These are phyloP conservation scores for Silurus lanzhouensis DNA, from an alignment of 2,797 vertebrate species.

Conservation along the genomic window DNA sequence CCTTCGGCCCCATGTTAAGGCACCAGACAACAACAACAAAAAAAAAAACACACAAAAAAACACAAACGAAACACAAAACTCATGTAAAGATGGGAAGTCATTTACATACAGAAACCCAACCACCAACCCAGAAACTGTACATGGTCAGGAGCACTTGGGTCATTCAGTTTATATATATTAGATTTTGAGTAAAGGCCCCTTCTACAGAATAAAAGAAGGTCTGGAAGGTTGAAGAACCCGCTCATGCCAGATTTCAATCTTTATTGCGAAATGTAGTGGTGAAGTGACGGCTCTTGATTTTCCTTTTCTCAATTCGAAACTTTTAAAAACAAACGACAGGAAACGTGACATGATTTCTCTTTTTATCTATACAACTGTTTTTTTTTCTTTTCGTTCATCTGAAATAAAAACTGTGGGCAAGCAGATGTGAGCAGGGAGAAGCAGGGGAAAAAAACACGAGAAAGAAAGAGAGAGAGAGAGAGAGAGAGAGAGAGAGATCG, in stretches of 20 bases:
- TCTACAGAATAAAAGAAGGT: not conserved
- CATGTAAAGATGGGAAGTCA: slow-evolving; percentile 3
- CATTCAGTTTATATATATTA: not conserved
- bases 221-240: not conserved
- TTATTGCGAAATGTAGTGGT: slow-evolving; percentile 79
- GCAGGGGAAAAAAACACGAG: slow-evolving; percentile 62
- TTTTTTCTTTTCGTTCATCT: slow-evolving; percentile 56
- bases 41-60: slow-evolving; percentile 47
- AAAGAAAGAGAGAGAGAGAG: slow-evolving; percentile 58
- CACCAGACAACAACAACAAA: slow-evolving; percentile 88
- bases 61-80: slow-evolving; percentile 26
- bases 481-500: slow-evolving; percentile 62
- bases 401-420: slow-evolving; percentile 86
- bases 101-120: slow-evolving; percentile 39
- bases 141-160: not conserved
- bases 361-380: slow-evolving; percentile 76
- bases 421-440: slow-evolving; percentile 75
- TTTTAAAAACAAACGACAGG: slow-evolving; percentile 80
- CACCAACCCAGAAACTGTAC: slow-evolving; percentile 45
- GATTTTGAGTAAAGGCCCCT: too few species aligned
- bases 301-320: slow-evolving; percentile 60
- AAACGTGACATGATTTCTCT: slow-evolving; percentile 85
- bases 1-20: slow-evolving; percentile 84
- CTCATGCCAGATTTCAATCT: slow-evolving; percentile 33
- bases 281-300: slow-evolving; percentile 70